These are phyloP conservation scores for Salvelinus fontinalis DNA, from an alignment of 2,113 vertebrate genomes.

Conservation along the genomic window DNA sequence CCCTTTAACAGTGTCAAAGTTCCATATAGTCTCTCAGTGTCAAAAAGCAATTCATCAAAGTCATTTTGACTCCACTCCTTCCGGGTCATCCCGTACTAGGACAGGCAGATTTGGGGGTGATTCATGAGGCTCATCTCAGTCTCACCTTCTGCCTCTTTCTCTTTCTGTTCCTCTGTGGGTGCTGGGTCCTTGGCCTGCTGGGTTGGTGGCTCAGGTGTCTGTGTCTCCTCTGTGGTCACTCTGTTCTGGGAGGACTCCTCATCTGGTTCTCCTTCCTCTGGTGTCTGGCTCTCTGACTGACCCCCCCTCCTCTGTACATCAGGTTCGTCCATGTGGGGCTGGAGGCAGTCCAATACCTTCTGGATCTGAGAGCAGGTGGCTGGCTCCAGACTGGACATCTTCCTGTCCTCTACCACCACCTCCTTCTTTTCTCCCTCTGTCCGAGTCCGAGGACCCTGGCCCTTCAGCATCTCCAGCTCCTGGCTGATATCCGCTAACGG, in stretches of 20 bases:
- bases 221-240: slow-evolving; percentile 30
- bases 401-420: too few species aligned
- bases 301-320: slow-evolving; percentile 9
- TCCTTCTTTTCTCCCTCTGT: too few species aligned
- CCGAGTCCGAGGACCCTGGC: too few species aligned
- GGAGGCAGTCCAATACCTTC: too few species aligned
- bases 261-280: slow-evolving; percentile 42
- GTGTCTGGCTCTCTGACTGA: slow-evolving; percentile 49
- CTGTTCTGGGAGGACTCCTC: slow-evolving; percentile 49
- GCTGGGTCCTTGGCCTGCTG: slow-evolving; percentile 30
- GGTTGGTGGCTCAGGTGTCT: not conserved
- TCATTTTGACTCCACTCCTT: slow-evolving; percentile 18
- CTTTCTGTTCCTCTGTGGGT: slow-evolving; percentile 36
- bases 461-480: too few species aligned
- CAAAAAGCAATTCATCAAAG: too few species aligned
- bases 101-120: slow-evolving; percentile 57
- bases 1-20: too few species aligned
- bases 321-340: too few species aligned
- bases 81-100: slow-evolving; percentile 37
- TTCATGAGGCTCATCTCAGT: slow-evolving; percentile 41
- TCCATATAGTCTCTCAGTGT: too few species aligned
- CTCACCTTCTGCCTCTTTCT: slow-evolving; percentile 60
- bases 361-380: too few species aligned
- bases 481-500: slow-evolving; percentile 58
- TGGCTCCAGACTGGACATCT: too few species aligned